Percentiles rank a stretch among this genome's conserved stretches.
These are phyloP conservation scores for Pangasius larnaudii DNA, from an alignment of 2,797 vertebrate genomes.

Conservation along the genomic window DNA sequence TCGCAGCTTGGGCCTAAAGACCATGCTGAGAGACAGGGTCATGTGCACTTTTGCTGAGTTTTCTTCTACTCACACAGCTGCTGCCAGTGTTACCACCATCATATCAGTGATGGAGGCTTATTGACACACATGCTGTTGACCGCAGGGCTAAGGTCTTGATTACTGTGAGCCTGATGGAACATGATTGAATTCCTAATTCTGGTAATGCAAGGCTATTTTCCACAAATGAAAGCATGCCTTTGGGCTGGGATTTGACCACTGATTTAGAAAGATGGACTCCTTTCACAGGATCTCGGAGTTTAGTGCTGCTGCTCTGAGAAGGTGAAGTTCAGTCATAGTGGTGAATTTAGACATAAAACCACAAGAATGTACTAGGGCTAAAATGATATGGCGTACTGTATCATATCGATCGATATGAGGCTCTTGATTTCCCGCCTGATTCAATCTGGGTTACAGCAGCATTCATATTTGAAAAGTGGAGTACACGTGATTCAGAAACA, in stretches of 20 bases:
- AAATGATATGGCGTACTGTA: neutral
- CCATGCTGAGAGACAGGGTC: slow-evolving; percentile 9
- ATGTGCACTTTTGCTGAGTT: slow-evolving; percentile 22
- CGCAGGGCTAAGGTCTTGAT: slow-evolving; percentile 56
- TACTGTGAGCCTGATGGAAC: slow-evolving; percentile 58
- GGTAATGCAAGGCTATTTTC: slow-evolving; percentile 59
- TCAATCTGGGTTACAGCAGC: neutral
- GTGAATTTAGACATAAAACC: neutral
- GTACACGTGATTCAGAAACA: neutral
- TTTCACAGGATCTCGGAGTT: slow-evolving; percentile 44
- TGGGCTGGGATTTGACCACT: slow-evolving; percentile 50
- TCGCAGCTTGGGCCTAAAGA: slow-evolving; percentile 25
- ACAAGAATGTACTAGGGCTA: neutral
- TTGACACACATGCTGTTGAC: slow-evolving; percentile 48
- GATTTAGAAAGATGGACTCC: slow-evolving; percentile 57
- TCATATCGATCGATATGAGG: neutral
- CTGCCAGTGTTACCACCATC: slow-evolving; percentile 34
- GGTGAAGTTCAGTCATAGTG: slow-evolving; percentile 2
- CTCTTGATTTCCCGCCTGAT: neutral
- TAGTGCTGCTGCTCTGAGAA: slow-evolving; percentile 37
- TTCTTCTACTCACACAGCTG: slow-evolving; percentile 39
- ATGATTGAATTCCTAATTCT: slow-evolving; percentile 59
- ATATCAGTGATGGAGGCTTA: slow-evolving; percentile 53
- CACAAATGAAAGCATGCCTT: slow-evolving; percentile 51
- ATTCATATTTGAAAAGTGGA: neutral